Evolutionary conservation across 2,797 vertebrate genomes (phyloP), one percentile per base, ranked within the genome.

Genomic region (Ataeniobius toweri): DNA sequence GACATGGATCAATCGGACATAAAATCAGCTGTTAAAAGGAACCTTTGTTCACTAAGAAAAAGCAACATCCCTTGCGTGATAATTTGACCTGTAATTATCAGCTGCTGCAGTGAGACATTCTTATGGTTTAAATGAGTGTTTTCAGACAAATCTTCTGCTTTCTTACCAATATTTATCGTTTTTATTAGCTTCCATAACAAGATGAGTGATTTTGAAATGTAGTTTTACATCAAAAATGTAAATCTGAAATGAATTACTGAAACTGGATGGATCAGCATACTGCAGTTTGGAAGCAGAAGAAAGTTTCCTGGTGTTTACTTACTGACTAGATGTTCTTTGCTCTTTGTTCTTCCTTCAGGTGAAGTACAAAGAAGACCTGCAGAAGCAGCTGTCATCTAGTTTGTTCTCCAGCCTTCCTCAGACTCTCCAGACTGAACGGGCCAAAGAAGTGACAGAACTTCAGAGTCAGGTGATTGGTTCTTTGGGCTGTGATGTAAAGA

Each of bases 381-480:
- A 87, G 87, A 91, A 80, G 80, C 81, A 89, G 22, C 31, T 78
- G 78, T 77, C 90, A 0, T 89, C 83, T 80, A 74, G 73, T 22
- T 68, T 93, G 48, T 95, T 89, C 89, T 92, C 83, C 74, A 74
- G 20, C 12, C 91, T 94, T 0, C 91, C 93, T 77, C 81, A 90
- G 5, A 95, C 94, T 1, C 82, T 81, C 0, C 87, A 95, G 78
- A 95, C 91, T 0, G 71, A 93, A 70, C 50, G 82, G 67, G 94
- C 84, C 79, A 94, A 92, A 78, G 90, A 90, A 51, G 78, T 83
- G 56, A 87, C 86, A 1, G 83, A 82, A 75, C 87, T 94, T 0
- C 93, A 94, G 89, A 98, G 97, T 80, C 94, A 97, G 97, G 97
- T 98, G 76, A 84, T 18, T 0, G 31, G 16, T 31, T 20, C 14